Conservation (phyloP, 1,140 invertebrate species). For the Brachystomella parvula region DNA sequence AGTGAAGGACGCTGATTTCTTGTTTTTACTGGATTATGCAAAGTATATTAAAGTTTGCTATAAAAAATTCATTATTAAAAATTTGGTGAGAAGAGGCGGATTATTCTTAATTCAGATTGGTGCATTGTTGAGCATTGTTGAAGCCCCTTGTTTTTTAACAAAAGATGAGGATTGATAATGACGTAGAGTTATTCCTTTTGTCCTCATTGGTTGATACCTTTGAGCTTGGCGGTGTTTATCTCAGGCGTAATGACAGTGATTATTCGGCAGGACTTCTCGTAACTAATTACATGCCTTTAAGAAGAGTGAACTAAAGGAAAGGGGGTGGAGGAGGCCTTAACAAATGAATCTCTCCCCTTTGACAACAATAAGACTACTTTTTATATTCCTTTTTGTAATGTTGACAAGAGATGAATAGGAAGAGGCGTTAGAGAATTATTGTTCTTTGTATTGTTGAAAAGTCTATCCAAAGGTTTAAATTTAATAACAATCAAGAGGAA, state of each 20-base stretch:
- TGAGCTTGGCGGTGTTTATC: slow-evolving; percentile 4
- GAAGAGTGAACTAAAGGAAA: slow-evolving; percentile 15
- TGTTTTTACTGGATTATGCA: too few relatives aligned
- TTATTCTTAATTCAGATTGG: too few relatives aligned
- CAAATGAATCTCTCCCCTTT: background rate
- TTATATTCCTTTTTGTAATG: background rate
- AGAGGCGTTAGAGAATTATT: slow-evolving; percentile 9
- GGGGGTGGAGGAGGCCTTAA: slow-evolving; percentile 3
- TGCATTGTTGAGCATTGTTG: too few relatives aligned
- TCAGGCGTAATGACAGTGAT: slow-evolving; percentile 25
- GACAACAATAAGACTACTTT: background rate
- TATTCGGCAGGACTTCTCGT: slow-evolving; percentile 7
- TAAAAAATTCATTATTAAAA: too few relatives aligned
- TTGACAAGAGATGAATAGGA: slow-evolving; percentile 3
- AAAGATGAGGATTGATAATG: too few relatives aligned
- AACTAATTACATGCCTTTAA: slow-evolving; percentile 9
- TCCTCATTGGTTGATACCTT: background rate
- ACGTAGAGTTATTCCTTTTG: too few relatives aligned
- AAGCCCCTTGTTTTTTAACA: too few relatives aligned
- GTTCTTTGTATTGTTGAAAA: slow-evolving; percentile 6
- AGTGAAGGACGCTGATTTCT: too few relatives aligned
- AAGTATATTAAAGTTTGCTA: too few relatives aligned
- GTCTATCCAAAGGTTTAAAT: too few relatives aligned
- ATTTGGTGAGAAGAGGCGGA: too few relatives aligned
- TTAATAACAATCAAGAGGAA: too few relatives aligned